phyloP scores from a whole-genome alignment of 1,140 invertebrate species.

The Pantala flavescens region DNA sequence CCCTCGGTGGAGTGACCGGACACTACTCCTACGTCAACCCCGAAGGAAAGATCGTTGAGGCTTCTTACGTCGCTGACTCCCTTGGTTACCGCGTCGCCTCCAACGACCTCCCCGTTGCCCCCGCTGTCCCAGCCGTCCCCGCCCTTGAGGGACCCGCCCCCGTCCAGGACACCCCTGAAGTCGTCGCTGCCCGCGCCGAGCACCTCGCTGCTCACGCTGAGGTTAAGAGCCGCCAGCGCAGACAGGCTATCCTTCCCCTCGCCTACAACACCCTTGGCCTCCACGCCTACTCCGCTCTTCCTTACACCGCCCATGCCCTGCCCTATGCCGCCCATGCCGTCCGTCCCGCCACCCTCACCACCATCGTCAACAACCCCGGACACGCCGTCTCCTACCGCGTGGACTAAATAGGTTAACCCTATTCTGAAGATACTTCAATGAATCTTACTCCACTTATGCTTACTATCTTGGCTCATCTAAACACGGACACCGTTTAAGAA shows the following conservation, averaged over 20 bases:
- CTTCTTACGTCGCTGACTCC: conserved; percentile 38
- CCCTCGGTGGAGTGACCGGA: conserved; percentile 42
- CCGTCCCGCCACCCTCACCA: conserved; percentile 34
- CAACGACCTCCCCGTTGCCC: conserved; percentile 37
- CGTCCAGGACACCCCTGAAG: conserved; percentile 26
- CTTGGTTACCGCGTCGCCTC: conserved; percentile 43
- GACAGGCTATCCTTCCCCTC: conserved; percentile 22
- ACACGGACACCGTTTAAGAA: too few relatives aligned
- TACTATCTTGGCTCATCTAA: too few relatives aligned
- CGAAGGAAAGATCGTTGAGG: conserved; percentile 38
- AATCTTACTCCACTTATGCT: too few relatives aligned
- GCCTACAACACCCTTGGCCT: conserved; percentile 14
- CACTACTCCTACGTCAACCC: conserved; percentile 44
- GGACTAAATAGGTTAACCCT: conserved; percentile 26
- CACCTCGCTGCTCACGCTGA: conserved; percentile 25
- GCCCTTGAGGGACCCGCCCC: conserved; percentile 14
- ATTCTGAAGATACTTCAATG: too few relatives aligned
- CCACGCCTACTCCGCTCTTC: conserved; percentile 25
- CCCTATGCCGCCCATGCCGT: conserved; percentile 28
- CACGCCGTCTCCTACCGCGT: conserved; percentile 34
- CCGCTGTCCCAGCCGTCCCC: conserved; percentile 27
- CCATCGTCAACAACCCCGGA: conserved; percentile 33
- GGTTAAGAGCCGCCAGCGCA: conserved; percentile 23
- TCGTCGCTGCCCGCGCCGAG: conserved; percentile 25
- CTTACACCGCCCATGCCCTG: conserved; percentile 27